Percentiles rank a stretch among this genome's conserved stretches.
phyloP scores from a whole-genome alignment of 2,113 vertebrate genomes.

The Ranitomeya imitator region DNA sequence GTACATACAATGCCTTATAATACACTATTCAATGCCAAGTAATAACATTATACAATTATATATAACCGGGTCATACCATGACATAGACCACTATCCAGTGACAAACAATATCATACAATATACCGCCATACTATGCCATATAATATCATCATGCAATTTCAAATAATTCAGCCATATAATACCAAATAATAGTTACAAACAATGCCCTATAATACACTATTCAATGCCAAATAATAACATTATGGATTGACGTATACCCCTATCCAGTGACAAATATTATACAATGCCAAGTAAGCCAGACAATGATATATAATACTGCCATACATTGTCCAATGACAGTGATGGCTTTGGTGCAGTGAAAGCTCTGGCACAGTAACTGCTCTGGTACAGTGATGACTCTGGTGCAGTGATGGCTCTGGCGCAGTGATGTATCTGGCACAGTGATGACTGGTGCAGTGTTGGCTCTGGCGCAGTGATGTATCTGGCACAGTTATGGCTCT shows the following conservation, averaged over 20 bases:
- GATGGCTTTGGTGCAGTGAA: too few relatives aligned
- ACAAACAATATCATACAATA: background rate
- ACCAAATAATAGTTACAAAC: too few relatives aligned
- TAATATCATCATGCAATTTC: background rate
- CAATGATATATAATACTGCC: too few relatives aligned
- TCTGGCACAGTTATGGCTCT: too few relatives aligned
- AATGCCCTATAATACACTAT: background rate
- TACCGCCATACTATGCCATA: background rate
- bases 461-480: too few relatives aligned
- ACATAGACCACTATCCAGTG: background rate
- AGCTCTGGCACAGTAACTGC: too few relatives aligned
- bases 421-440: too few relatives aligned
- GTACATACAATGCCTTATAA: background rate
- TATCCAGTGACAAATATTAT: background rate
- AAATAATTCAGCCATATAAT: too few relatives aligned
- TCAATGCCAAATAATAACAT: background rate
- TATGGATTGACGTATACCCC: background rate
- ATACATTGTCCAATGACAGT: too few relatives aligned
- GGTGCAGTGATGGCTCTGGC: too few relatives aligned
- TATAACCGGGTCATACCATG: background rate
- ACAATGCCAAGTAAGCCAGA: background rate
- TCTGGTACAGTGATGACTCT: too few relatives aligned
- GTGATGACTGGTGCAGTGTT: too few relatives aligned
- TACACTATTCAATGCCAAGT: background rate
- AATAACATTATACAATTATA: background rate